Base-by-base conservation (phyloP, 2,113 vertebrate genomes). In the Aramus guarauna region DNA sequence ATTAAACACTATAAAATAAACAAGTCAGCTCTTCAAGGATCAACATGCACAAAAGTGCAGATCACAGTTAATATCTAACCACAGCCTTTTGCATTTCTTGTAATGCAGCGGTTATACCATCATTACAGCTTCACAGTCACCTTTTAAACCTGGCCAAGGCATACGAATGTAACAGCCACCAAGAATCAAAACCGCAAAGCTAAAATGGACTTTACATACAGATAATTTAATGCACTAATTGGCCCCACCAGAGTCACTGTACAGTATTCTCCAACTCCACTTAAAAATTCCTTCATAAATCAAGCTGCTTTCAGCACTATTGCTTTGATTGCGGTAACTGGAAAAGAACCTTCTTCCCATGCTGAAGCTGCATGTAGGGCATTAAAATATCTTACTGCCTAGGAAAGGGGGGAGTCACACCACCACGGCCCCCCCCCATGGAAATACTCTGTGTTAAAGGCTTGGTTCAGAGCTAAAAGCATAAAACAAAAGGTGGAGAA, bases 1-100 rank as follows among this genome's bases (percentile, higher is more conserved):
- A 96, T 96, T 97, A 97, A 97, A 97, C 89, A 55, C 89, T 79
- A 91, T 91, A 95, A 96, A 95, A 95, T 53, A 91, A 97, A 82
- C 17, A 66, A 66, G 80, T 73, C 95, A 96, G 91, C 87, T 95
- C 86, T 87, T 92, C 86, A 81, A 79, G 79, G 83, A 91, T 66
- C 80, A 94, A 24, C 88, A 75, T 64, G 74, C 85, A 72, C 48
- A 64, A 12, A 71, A 94, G 73, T 34, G 73, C 89, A 52, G 36
- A n/a, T 22, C 74, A 23, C 37, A 27, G 92, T 97, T 97, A 95
- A 96, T 95, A 84, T 9, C 86, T 90, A 97, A 96, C 92, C 74
- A 41, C 27, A 41, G 90, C 11, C 2, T 9, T 88, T 30, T 48
- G 76, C 47, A 30, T 56, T 88, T 83, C 79, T 63, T 80, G 77